Base-by-base conservation (phyloP, 2,113 vertebrate genomes). In the Hirundichthys speculiger region DNA sequence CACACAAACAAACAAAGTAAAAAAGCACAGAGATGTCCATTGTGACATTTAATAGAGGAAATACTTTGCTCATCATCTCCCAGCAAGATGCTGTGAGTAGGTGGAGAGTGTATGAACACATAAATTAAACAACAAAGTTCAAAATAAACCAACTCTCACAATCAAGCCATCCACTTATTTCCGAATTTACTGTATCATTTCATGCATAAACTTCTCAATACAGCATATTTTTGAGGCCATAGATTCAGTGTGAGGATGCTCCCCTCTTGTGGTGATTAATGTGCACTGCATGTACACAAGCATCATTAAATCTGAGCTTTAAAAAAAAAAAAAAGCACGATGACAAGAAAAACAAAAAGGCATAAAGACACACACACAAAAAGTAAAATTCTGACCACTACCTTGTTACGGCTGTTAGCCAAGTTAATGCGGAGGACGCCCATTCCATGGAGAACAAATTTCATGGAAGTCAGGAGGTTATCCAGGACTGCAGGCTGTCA, bases 391-490 rank as follows among this genome's bases (percentile, higher is more conserved):
- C 5, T 0, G 2, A 25, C 24, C 2, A 22, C 12, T 45, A 92
- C 93, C 88, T 93, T 92, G 81, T 93, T 93, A 54, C 90, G 92
- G 85, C 47, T 89, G 89, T 83, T 90, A 11, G 88, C 83, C 79
- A 93, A 75, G 75, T 94, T 94, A 75, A 94, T 91, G 13, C 92
- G 74, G 9, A 94, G 90, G 34, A 90, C 27, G 0, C 93, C 93
- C 93, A 94, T 94, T 20, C 93, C 92, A 1, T 93, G 89, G 40
- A 93, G 91, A 47, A 94, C 93, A 73, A 93, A 92, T 84, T 93
- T 94, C 91, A 94, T 93, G 21, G 93, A 93, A 55, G 90, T 93
- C 69, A 94, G 83, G 21, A 94, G 92, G 80, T 94, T 94, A 77
- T 93, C 92, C 69, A 94, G 77, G n/a, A 94, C 92, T 0, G 93